Evolutionary conservation across 2,888 invertebrate genomes (phyloP).

Genomic region (Julus scanicus): DNA sequence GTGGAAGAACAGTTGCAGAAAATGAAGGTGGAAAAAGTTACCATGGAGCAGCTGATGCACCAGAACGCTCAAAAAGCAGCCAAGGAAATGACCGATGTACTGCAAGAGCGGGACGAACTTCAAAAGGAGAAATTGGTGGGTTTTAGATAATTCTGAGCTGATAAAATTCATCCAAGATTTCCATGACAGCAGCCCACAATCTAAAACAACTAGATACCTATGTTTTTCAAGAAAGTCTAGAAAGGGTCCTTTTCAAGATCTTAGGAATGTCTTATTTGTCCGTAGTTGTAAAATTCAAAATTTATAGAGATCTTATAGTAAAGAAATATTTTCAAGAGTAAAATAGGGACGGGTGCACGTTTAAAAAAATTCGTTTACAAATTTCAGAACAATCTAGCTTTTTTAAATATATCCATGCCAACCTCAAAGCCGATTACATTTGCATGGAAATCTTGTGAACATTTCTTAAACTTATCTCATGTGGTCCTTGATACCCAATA

Average conservation of each 20-base stretch:
- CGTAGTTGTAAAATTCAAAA: too few relatives aligned
- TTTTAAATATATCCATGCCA: neutral
- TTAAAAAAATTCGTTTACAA: neutral
- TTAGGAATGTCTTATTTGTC: too few relatives aligned
- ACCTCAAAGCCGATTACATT: neutral
- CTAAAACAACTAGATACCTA: too few relatives aligned
- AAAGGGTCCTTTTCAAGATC: too few relatives aligned
- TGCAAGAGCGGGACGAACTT: conserved; percentile 8
- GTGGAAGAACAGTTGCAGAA: conserved; percentile 41
- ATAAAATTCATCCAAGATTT: neutral
- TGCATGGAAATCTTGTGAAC: neutral
- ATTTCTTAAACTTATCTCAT: neutral
- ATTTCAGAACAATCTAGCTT: neutral
- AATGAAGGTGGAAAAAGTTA: conserved; percentile 13
- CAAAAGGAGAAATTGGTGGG: conserved; percentile 45
- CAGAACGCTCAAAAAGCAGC: conserved; percentile 46
- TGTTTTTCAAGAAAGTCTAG: neutral
- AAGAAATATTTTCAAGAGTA: too few relatives aligned
- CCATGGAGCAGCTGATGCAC: conserved; percentile 14
- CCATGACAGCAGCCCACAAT: neutral
- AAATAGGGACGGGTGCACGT: too few relatives aligned
- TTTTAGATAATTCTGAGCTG: neutral
- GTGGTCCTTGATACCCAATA: neutral
- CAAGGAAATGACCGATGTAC: conserved; percentile 14
- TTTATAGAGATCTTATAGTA: neutral